Percentiles rank a stretch among this genome's conserved stretches.
phyloP scores from a whole-genome alignment of 2,797 vertebrate species.

The Artibeus jamaicensis region DNA sequence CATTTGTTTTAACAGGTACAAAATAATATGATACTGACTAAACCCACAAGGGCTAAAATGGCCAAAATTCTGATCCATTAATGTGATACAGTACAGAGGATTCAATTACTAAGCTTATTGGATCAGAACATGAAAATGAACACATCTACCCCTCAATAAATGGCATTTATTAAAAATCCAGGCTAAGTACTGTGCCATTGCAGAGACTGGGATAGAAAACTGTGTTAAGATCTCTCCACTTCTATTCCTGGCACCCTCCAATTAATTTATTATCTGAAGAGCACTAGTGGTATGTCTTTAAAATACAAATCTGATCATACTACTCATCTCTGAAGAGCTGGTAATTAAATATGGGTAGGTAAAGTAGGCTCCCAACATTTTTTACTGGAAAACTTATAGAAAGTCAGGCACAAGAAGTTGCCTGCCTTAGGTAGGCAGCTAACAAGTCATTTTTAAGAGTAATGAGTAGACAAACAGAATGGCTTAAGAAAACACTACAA shows the following conservation, averaged over 20 bases:
- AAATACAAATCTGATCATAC: neutral
- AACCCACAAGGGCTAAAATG: neutral
- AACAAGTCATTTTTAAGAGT: slow-evolving; percentile 47
- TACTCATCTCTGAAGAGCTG: neutral
- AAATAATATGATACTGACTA: neutral
- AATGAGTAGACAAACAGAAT: neutral
- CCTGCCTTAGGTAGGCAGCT: neutral
- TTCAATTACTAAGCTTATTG: neutral
- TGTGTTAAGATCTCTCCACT: neutral
- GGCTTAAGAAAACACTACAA: neutral
- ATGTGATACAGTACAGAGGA: neutral
- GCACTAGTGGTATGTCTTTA: neutral
- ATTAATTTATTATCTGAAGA: neutral
- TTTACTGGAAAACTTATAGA: neutral
- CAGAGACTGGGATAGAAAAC: neutral
- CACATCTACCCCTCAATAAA: neutral
- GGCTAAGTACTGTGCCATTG: neutral
- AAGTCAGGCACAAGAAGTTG: neutral
- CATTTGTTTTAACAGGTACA: neutral
- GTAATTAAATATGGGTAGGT: neutral
- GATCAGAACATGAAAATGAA: neutral
- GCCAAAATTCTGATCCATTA: neutral
- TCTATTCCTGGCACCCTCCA: neutral
- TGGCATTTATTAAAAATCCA: neutral
- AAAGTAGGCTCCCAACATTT: neutral